phyloP scores from a whole-genome alignment of 2,113 vertebrate genomes.

The Zonotrichia leucophrys region DNA sequence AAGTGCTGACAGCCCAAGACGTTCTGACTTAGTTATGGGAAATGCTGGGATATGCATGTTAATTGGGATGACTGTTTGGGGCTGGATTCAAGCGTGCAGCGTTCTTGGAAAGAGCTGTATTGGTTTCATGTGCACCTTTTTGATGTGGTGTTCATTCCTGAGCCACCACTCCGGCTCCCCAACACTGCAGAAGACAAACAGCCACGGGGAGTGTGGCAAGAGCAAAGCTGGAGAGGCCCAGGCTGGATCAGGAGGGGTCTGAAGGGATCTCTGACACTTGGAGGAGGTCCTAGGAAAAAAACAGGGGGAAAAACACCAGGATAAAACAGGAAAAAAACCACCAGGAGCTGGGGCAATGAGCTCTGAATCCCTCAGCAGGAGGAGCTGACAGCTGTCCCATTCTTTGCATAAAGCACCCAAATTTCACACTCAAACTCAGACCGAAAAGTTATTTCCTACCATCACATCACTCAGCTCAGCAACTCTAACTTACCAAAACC shows the following conservation, averaged over 20 bases:
- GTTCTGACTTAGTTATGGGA: slow-evolving; percentile 62
- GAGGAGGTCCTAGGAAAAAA: neutral
- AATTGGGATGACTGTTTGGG: slow-evolving; percentile 62
- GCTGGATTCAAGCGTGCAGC: slow-evolving; percentile 39
- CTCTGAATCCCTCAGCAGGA: neutral
- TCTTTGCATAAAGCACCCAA: neutral
- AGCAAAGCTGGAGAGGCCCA: slow-evolving; percentile 7
- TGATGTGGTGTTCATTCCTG: slow-evolving; percentile 62
- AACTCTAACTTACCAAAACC: neutral
- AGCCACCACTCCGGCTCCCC: slow-evolving; percentile 25
- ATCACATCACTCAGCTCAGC: neutral
- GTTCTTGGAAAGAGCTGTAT: slow-evolving; percentile 50
- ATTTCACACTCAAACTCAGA: neutral
- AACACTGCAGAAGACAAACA: slow-evolving; percentile 47
- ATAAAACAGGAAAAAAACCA: too few relatives aligned
- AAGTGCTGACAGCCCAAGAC: slow-evolving; percentile 59
- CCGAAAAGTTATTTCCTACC: neutral
- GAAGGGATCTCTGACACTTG: neutral
- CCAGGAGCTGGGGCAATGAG: neutral
- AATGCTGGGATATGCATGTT: slow-evolving; percentile 62
- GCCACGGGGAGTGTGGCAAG: neutral
- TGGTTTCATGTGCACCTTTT: slow-evolving; percentile 60
- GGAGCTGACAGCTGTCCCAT: neutral
- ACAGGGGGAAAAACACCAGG: neutral
- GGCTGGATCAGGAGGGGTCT: neutral